Base-by-base conservation (phyloP, 2,888 invertebrate genomes). In the Linyphia triangularis region DNA sequence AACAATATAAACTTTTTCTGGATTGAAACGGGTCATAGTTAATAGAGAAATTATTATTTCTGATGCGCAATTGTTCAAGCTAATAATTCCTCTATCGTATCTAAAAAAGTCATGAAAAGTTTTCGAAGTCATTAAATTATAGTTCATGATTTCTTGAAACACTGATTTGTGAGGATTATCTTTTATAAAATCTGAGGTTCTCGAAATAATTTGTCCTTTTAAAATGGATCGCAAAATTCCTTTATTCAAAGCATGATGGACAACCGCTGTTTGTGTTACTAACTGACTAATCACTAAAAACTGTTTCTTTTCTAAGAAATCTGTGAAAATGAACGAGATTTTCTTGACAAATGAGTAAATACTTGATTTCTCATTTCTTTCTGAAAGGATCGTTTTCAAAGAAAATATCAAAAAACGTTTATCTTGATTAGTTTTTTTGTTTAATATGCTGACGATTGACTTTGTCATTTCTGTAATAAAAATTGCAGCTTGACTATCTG, bases 91-190 rank as follows among this genome's bases (percentile, higher is more conserved):
- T 19, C 63, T 83, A 7, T 22, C 30, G 9, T n/a, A 22, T 30
- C 13, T 22, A 24, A 81, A 81, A 40, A 70, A 81, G 2, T 81
- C n/a, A 6, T 33, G 63, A 26, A 83, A 83, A 22, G 33, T 33
- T 16, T 65, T 73, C 10, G 83, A 73, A 6, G 83, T 28, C 24
- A 65, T n/a, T 51, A 83, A 33, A 73, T 83, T 73, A 33, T 73
- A 40, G 30, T 73, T n/a, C 1, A 83, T 30, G 24, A 43, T 30
- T 83, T 83, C 37, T 65, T 43, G 37, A 16, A 83, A 83, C 19
- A 30, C 10, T 22, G 22, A 24, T 65, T 30, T 33, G n/a, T 7
- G 3, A 19, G 24, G 30, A 24, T 5, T 10, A n/a, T 13, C 33
- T 65, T 22, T 24, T 30, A 24, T 57, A 7, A 9, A 30, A n/a